Base-by-base conservation (phyloP, 2,888 invertebrate species). In the Limnephilus marmoratus region DNA sequence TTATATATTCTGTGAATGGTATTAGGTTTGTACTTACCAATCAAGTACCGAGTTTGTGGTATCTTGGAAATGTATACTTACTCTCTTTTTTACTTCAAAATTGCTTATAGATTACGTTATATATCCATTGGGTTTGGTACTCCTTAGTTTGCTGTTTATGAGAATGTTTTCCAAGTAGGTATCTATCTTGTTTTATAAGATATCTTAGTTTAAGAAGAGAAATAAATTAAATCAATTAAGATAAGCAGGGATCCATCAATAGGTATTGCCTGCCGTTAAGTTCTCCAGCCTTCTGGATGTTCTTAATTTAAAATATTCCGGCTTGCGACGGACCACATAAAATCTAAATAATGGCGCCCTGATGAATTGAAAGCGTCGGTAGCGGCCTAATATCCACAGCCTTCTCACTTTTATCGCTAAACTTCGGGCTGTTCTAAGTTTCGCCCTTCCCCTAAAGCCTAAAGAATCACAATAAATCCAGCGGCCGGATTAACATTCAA, bases 311-410 rank as follows among this genome's bases (percentile, higher is more conserved):
- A 86, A 80, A 89, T 89, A 89, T 89, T 87, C 88, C 88, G 31
- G 80, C 88, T 80, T n/a, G 45, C 88, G 80, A 88, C 37, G 88
- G 88, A 34, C 88, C 88, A 80, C 88, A 37, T 68, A 89, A 89
- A 89, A 89, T 89, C 88, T 90, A 90, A 90, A 90, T 90, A 90
- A 90, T 90, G 49, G 90, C 49, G 34, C 90, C 90, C 90, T 90
- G 90, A 90, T 90, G 90, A 82, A 90, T 90, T 90, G 90, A 90
- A 45, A 34, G 82, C 31, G 81, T 81, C 90, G 29, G 45, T 31
- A 81, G 82, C 82, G 80, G 37, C 80, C 80, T 89, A 89, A 89
- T 89, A 89, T 34, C 88, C 31, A 24, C 37, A 34, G 80, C 89
- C 80, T 88, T 31, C 90, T 82, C 90, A 82, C 82, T 90, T 90